These are phyloP conservation scores for Danaus chrysippus DNA, from an alignment of 2,888 invertebrate species.

Conservation along the genomic window DNA sequence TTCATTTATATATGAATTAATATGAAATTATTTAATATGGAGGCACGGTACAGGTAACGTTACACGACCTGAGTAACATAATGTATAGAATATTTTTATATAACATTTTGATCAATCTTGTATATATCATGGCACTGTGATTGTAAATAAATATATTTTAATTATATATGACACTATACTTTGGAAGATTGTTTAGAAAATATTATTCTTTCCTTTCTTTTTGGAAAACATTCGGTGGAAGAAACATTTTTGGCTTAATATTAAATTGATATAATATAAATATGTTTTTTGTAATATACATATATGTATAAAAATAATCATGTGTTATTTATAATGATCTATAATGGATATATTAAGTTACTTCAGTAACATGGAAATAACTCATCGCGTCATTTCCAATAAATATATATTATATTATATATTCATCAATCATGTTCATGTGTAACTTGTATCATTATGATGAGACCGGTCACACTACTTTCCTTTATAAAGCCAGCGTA, in stretches of 20 bases:
- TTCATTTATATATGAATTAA: no score
- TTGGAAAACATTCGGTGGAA: background rate
- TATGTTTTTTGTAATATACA: background rate
- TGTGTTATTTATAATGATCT: no score
- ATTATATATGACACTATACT: background rate
- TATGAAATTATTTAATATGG: background rate
- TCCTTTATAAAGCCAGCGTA: no score
- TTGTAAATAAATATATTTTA: background rate
- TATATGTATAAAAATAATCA: no score
- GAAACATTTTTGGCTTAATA: constrained; percentile 1
- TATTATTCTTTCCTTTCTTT: background rate
- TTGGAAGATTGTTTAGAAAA: background rate
- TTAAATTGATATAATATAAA: background rate
- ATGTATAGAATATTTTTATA: background rate
- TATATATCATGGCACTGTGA: background rate
- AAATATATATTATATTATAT: no score
- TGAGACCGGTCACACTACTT: no score
- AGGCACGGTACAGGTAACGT: background rate
- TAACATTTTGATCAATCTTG: background rate
- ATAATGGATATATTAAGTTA: no score
- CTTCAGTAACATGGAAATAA: no score
- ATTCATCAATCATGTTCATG: no score
- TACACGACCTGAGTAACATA: background rate
- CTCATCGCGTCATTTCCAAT: no score
- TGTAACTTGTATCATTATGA: no score